A percentile compares a stretch with the other conserved stretches of the same genome.
These are phyloP conservation scores for Chaetorhynchus papuensis DNA, from an alignment of 2,113 vertebrate genomes.

Conservation along the genomic window DNA sequence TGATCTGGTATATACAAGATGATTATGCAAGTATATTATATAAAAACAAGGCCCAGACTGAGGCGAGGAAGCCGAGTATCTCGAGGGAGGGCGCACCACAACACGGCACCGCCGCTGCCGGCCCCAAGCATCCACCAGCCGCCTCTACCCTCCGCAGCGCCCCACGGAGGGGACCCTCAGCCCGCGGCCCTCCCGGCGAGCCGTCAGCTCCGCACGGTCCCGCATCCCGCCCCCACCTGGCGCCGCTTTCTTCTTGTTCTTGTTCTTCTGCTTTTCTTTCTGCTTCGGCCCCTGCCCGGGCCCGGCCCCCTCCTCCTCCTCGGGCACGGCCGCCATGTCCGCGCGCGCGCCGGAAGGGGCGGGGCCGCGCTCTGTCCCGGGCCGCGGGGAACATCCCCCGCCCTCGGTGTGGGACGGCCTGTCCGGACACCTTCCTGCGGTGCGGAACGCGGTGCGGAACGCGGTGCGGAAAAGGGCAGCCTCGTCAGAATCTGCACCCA, in stretches of 20 bases:
- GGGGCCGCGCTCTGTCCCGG: not conserved
- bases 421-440: rapidly evolving
- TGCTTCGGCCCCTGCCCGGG: not conserved
- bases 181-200: not conserved
- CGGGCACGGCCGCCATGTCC: not conserved
- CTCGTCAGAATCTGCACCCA: rapidly evolving
- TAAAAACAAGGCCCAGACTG: not conserved
- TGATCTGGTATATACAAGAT: not conserved
- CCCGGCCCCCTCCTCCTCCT: not conserved
- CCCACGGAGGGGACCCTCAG: too few species aligned
- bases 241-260: not conserved
- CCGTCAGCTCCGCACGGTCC: not conserved
- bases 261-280: not conserved
- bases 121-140: not conserved
- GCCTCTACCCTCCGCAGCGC: not conserved
- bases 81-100: not conserved
- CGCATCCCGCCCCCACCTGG: not conserved
- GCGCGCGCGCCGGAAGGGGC: not conserved
- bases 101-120: not conserved
- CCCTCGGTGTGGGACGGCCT: rapidly evolving
- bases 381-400: not conserved
- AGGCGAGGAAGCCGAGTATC: not conserved
- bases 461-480: not conserved
- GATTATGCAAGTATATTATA: not conserved
- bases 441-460: too few species aligned